Base-by-base conservation (phyloP, 37 sponge, comb jelly and placozoan species). In the Agelas oroides region DNA sequence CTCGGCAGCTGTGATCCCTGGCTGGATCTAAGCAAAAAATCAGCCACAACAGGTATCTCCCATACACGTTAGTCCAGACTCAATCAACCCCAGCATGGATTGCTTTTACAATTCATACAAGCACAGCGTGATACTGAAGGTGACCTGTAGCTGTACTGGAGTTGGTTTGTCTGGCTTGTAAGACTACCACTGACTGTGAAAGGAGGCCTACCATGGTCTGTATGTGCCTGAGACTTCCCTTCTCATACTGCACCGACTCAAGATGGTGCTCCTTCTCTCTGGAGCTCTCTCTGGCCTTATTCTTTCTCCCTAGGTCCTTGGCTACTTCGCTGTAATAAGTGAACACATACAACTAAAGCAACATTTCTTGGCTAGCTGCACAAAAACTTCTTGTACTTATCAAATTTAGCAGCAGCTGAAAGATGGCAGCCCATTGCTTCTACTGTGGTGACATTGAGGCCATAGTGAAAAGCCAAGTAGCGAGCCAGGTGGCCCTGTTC, bases 401-500 rank as follows among this genome's bases (percentile, higher is more conserved):
- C 94, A 78, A 70, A 87, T 32, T 77, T 77, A 17, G 80, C 34
- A 17, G 94, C 94, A 40, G 83, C 19, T 62, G 54, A 60, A n/a
- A 87, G 55, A 57, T 90, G 94, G 11, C 80, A 79, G 12, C 80
- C 78, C 21, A 75, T 84, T 59, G 87, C 91, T 46, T 94, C 94
- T 27, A 90, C 78, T 28, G 84, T 76, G 6, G 69, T 78, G 75
- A 94, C 88, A 83, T 86, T 74, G 27, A 94, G 87, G 0, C 86
- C 82, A 79, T 86, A 81, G 23, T 86, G 63, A 64, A 67, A 90
- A 3, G 91, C 83, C 56, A 94, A 78, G 46, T 87, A 87, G 20
- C 94, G 78, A 16, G 91, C 71, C 34, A 94, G 67, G 65, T 94
- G 94, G 32, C 94, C 94, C 90, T 93, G 71, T 5, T n/a, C 27